Evolutionary conservation across 2,113 vertebrate species (phyloP).

Genomic region (Gymnobelideus leadbeateri): DNA sequence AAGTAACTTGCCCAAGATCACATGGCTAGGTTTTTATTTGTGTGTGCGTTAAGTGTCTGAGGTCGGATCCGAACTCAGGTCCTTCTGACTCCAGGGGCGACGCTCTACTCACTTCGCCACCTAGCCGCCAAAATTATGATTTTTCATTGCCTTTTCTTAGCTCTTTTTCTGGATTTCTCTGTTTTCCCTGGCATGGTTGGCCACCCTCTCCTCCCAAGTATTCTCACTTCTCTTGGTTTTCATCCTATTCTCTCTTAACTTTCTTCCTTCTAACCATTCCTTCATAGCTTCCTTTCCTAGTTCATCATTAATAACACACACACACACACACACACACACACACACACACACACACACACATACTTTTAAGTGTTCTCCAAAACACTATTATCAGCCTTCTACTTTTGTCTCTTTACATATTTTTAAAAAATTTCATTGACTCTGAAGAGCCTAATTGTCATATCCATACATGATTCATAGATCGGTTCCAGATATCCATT

Average conservation of each 20-base stretch:
- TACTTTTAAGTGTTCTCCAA: background rate
- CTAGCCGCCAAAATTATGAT: background rate
- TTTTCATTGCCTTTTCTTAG: background rate
- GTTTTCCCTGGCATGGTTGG: background rate
- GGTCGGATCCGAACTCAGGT: too few relatives aligned
- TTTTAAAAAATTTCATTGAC: background rate
- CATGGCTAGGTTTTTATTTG: too few relatives aligned
- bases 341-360: background rate
- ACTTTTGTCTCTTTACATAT: background rate
- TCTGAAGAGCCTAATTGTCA: background rate
- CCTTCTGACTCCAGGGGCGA: too few relatives aligned
- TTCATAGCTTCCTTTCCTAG: background rate
- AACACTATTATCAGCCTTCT: background rate
- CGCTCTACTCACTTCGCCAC: too few relatives aligned
- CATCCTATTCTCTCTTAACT: background rate
- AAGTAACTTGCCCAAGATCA: too few relatives aligned
- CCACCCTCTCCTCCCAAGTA: background rate
- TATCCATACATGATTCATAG: background rate
- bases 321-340: background rate
- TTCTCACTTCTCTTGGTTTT: background rate
- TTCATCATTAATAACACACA: background rate
- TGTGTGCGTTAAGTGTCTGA: too few relatives aligned
- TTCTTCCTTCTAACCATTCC: background rate
- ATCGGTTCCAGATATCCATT: background rate
- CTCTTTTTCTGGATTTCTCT: background rate